A percentile compares a stretch with the other conserved stretches of the same genome.
Conservation (phyloP, 1,140 invertebrate species). For the Drosophila ohnishii region DNA sequence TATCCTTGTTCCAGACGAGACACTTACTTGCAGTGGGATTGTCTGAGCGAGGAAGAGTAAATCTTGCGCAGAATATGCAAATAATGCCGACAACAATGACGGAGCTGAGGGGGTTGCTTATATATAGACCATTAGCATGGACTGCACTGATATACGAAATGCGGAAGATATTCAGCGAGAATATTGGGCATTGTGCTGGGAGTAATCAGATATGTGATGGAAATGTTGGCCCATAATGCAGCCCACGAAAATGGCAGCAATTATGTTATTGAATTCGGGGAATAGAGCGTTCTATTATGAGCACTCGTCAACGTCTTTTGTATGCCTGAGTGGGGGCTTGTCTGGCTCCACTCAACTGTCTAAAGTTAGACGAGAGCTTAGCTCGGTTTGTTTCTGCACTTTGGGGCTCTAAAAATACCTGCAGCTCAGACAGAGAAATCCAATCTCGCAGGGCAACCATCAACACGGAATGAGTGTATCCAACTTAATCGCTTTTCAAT, state of each 20-base stretch:
- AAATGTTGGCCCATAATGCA: conserved; percentile 60
- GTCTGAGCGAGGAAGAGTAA: conserved; percentile 60
- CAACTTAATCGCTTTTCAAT: conserved; percentile 77
- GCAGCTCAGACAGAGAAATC: conserved; percentile 27
- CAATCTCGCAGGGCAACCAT: conserved; percentile 12
- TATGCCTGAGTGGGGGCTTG: neutral
- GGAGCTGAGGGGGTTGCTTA: conserved; percentile 23
- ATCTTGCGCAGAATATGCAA: conserved; percentile 78
- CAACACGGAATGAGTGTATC: conserved; percentile 19
- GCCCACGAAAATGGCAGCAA: conserved; percentile 59
- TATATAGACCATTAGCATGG: conserved; percentile 63
- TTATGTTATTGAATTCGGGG: conserved; percentile 68
- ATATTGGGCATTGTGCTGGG: conserved; percentile 61
- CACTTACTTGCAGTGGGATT: conserved; percentile 59
- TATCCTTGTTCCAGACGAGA: conserved; percentile 34
- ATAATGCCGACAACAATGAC: conserved; percentile 79
- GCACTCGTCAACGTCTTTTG: conserved; percentile 2
- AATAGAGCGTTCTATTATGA: conserved; percentile 9
- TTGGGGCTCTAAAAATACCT: conserved; percentile 26
- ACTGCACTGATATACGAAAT: conserved; percentile 62
- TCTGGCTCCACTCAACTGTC: neutral
- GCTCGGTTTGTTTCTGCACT: conserved; percentile 6
- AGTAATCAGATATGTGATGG: conserved; percentile 66
- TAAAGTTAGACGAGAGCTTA: conserved; percentile 3
- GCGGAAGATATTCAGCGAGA: conserved; percentile 44